These are phyloP conservation scores for Mormoops blainvillei DNA, from an alignment of 2,113 vertebrate genomes.

Conservation along the genomic window DNA sequence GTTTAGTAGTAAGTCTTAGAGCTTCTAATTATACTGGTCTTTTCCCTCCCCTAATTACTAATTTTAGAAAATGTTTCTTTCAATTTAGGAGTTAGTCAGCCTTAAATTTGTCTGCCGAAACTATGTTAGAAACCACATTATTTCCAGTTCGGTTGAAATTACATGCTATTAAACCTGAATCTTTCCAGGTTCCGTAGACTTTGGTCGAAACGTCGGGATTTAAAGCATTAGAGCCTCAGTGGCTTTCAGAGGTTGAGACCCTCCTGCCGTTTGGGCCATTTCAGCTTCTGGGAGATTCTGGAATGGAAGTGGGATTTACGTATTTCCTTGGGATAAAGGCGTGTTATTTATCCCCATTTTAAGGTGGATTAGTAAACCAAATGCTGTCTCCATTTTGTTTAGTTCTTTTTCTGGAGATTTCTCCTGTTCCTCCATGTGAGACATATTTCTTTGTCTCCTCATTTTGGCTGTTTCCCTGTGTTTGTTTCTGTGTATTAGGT, in stretches of 20 bases:
- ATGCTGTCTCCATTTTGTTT: not conserved
- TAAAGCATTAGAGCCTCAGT: not conserved
- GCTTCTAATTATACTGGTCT: slow-evolving; percentile 64
- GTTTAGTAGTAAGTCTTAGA: slow-evolving; percentile 51
- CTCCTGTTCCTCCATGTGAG: not conserved
- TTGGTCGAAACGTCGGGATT: slow-evolving; percentile 24
- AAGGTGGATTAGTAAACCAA: not conserved
- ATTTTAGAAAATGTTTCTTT: slow-evolving; percentile 69
- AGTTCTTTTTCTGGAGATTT: not conserved
- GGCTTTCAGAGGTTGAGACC: not conserved
- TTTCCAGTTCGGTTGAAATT: slow-evolving; percentile 59
- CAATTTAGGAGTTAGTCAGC: slow-evolving; percentile 55
- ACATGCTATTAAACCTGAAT: not conserved
- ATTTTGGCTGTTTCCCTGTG: not conserved
- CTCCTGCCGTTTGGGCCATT: not conserved
- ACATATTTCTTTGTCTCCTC: not conserved
- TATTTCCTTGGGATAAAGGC: not conserved
- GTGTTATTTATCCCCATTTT: not conserved
- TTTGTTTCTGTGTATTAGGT: not conserved
- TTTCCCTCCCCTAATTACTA: slow-evolving; percentile 54
- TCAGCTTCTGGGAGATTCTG: not conserved
- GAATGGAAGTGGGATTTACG: not conserved
- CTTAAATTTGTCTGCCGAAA: slow-evolving; percentile 33
- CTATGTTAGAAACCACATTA: slow-evolving; percentile 10
- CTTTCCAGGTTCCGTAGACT: slow-evolving; percentile 33